Evolutionary conservation across 2,113 vertebrate genomes (phyloP), one percentile per base, ranked within the genome.

Genomic region (Typhlomys cinereus): DNA sequence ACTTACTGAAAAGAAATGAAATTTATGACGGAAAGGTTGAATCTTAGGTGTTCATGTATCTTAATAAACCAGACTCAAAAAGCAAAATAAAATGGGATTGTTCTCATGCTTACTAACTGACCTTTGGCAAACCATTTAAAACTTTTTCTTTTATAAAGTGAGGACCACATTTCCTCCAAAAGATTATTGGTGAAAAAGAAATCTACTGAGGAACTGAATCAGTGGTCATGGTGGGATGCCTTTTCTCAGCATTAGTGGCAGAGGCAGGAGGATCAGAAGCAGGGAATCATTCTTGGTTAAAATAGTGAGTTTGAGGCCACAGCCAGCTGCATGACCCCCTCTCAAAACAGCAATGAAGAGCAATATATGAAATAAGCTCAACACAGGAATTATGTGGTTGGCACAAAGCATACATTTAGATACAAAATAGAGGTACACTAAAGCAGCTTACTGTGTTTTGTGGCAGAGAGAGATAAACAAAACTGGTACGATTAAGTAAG

Each of bases 161-260:
- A 36, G 41, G 34, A 75, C 82, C 86, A 48, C 41, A 82, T 67
- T 88, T 89, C 54, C 18, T 84, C 5, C 52, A 88, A 88, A 93
- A 62, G 20, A 70, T 52, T 90, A 62, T 92, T 90, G 54, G 21
- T 75, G 39, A 95, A 67, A 13, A 85, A 74, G 9, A 92, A 86
- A 90, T 39, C 6, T n/a, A 70, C 4, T 71, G 73, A 93, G 62
- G 20, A 85, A 46, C 46, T 50, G 27, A 71, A 66, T 69, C 27
- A n/a, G n/a, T 29, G 46, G 75, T 4, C 15, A 82, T 18, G 50
- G 50, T 54, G 21, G 74, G 48, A 75, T 9, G 21, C 31, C 46
- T 5, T 20, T 34, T 20, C 46, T 46, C 0, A 9, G 29, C 31
- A 76, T 76, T 23, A 25, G 74, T 18, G 36, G 18, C 0, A 57